These are phyloP conservation scores for Cryptosula pallasiana DNA, from an alignment of 2,888 invertebrate species.

Conservation along the genomic window DNA sequence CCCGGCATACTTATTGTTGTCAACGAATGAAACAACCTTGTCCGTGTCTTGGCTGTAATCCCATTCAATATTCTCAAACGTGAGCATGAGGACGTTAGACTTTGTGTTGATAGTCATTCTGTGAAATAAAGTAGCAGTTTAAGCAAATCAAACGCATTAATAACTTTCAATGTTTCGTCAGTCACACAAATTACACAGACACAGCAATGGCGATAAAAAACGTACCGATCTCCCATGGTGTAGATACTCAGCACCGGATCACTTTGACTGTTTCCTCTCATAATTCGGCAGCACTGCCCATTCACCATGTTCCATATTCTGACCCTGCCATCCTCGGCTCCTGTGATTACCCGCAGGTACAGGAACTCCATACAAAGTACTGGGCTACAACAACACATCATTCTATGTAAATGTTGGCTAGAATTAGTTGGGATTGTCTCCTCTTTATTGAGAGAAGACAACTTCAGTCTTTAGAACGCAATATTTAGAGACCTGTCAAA, in stretches of 20 bases:
- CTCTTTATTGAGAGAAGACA: too few species aligned
- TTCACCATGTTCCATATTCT: constrained; percentile 52
- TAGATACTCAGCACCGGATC: constrained; percentile 48
- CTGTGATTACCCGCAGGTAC: constrained; percentile 50
- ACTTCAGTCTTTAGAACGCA: too few species aligned
- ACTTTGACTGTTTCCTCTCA: constrained; percentile 52
- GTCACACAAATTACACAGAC: too few species aligned
- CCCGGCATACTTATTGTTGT: constrained; percentile 46
- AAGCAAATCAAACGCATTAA: too few species aligned
- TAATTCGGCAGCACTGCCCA: constrained; percentile 51
- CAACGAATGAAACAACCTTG: constrained; percentile 46
- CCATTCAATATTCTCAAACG: constrained; percentile 50
- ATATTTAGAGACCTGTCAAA: too few species aligned
- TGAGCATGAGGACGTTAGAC: constrained; percentile 46
- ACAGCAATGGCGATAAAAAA: too few species aligned
- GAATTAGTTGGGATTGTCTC: too few species aligned
- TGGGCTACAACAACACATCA: constrained; percentile 43
- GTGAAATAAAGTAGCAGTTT: constrained; percentile 31
- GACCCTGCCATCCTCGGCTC: constrained; percentile 49
- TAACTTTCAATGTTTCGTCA: too few species aligned
- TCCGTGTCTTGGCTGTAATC: constrained; percentile 48
- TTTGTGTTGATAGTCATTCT: constrained; percentile 49
- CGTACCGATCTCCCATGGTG: constrained; percentile 46
- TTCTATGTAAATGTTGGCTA: too few species aligned
- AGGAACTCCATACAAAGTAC: constrained; percentile 50